Base-by-base conservation (phyloP, 2,888 invertebrate species). In the Prosopocoilus inquinatus region DNA sequence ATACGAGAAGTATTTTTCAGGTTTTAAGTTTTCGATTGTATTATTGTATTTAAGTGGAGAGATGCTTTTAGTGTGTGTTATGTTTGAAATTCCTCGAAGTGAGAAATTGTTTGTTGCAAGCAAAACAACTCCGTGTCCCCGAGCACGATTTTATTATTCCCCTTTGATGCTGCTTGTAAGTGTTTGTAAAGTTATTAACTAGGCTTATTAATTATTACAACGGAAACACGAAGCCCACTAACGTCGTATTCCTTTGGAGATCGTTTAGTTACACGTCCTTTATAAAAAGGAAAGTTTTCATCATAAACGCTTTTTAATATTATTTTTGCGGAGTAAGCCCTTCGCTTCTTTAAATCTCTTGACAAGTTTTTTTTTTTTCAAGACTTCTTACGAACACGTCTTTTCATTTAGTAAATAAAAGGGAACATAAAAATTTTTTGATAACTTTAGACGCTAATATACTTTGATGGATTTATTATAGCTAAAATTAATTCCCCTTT, bases 131-230 rank as follows among this genome's bases (percentile, higher is more conserved):
- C 28, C 38, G 20, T 45, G 50, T 55, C 54, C 44, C 44, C 36
- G 51, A 57, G 52, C 52, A 52, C 41, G 36, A 57, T 55, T 57
- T 58, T 49, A 46, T 60, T 55, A 57, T 58, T 50, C 50, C 49
- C 45, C 48, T 48, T 50, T 55, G 55, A 57, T 57, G 44, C 46
- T 41, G 47, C 41, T 47, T 57, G 44, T 54, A 54, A 54, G 49
- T 43, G 55, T 55, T 41, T 60, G 51, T 50, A 58, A 55, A 53
- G 59, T 53, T 55, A 55, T 53, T 47, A 53, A 55, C 50, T 53
- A 45, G 48, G 45, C 46, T 60, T 51, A 60, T 53, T 60, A 58
- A 55, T 60, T 60, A 55, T 53, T 53, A 51, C 41, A 16, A 39
- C 13, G 43, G 28, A 43, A 20, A 39, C 28, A 28, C 39, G 28